A percentile compares a stretch with the other conserved stretches of the same genome.
phyloP scores from a whole-genome alignment of 2,797 vertebrate species.

The Chelonia mydas region DNA sequence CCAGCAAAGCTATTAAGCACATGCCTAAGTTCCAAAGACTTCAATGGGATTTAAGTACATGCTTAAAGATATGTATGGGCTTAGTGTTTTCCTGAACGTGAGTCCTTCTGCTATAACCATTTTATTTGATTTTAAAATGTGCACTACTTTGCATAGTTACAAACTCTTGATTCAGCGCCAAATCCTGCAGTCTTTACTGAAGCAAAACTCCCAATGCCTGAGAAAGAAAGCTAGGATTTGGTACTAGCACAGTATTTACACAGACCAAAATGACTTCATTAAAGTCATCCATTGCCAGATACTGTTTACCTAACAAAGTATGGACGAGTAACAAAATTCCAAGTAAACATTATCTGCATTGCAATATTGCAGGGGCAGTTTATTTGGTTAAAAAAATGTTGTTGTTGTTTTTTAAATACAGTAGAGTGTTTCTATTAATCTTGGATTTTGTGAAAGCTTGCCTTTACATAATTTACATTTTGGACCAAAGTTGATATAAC shows the following conservation, averaged over 20 bases:
- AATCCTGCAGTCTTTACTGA: background rate
- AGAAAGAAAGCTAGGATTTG: background rate
- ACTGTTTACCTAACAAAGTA: too few species aligned
- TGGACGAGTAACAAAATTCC: background rate
- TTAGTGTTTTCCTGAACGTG: slow-evolving; percentile 29
- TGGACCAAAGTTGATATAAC: background rate
- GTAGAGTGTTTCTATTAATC: background rate
- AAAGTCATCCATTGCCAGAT: background rate
- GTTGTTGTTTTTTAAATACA: background rate
- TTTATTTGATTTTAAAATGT: slow-evolving; percentile 39
- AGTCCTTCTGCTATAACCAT: slow-evolving; percentile 38
- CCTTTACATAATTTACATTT: background rate
- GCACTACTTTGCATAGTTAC: background rate
- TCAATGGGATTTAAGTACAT: background rate
- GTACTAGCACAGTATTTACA: background rate
- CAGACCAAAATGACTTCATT: background rate
- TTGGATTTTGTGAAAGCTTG: background rate
- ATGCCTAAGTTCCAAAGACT: slow-evolving; percentile 17
- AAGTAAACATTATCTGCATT: background rate
- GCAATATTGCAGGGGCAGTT: background rate
- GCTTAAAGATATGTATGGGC: slow-evolving; percentile 48
- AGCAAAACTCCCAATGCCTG: slow-evolving; percentile 3
- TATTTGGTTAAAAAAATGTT: background rate
- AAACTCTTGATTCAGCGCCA: background rate
- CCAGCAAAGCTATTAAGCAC: background rate